Evolutionary conservation across 2,888 invertebrate species (phyloP), one percentile per base, ranked within the genome.

Genomic region (Drosophila rubida): DNA sequence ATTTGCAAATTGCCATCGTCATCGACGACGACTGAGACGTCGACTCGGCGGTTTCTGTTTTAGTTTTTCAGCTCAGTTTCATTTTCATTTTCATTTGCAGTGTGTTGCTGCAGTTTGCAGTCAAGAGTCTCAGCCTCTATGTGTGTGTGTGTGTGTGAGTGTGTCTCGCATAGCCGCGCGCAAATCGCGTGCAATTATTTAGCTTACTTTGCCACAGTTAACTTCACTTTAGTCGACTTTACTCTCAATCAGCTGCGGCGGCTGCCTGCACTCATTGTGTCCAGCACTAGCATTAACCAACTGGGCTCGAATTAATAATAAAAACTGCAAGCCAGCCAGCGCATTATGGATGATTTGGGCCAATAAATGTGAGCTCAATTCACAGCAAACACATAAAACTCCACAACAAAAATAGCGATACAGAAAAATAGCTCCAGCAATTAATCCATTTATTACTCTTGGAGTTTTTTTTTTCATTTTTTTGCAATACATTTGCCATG

Each of bases 141-240:
- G 2, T 23, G 60, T 30, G 60, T 30, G 23, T 27, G 51, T 13
- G 42, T 39, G 27, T 25, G 58, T 64, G 19, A 23, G 13, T 51
- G 48, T 57, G 78, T 80, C 75, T 86, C 80, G 69, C 72, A 75
- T 71, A 68, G 55, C 65, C 77, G 75, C 74, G 61, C 75, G 62
- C 78, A 80, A 75, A 86, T 89, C 87, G 87, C 87, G 87, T 87
- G 87, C 89, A 89, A 87, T 87, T 87, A 86, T 89, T 87, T 80
- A 84, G 72, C 61, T 66, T 76, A 73, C 69, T 80, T 75, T 65
- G 59, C 76, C 65, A 66, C 60, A 64, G 63, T 74, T 79, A 53
- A 65, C 60, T 62, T 81, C 59, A 49, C 25, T 69, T 72, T 62
- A 72, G 71, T 51, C 62, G 54, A 61, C 68, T 59, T 53, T 54